Conservation (phyloP, 2,113 vertebrate genomes). For the Orycteropus afer region DNA sequence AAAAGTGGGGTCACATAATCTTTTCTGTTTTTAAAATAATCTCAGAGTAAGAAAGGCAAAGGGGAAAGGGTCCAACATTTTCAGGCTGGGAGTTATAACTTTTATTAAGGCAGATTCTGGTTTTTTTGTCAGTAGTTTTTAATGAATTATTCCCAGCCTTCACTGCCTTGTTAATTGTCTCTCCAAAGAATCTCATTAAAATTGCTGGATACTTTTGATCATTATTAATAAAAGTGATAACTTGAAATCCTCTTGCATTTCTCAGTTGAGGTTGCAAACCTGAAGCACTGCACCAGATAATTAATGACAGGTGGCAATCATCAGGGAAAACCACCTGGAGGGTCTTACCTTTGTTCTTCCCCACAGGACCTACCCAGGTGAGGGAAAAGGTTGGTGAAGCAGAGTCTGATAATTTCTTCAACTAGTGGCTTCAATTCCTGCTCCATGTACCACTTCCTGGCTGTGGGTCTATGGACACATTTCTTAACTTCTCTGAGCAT, state of each 20-base stretch:
- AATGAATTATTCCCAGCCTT: constrained; percentile 71
- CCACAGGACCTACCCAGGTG: background rate
- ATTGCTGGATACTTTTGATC: constrained; percentile 65
- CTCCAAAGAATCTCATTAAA: constrained; percentile 67
- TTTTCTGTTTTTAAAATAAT: background rate
- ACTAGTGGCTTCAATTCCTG: background rate
- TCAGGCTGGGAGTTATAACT: constrained; percentile 43
- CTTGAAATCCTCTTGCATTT: constrained; percentile 21
- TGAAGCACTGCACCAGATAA: background rate
- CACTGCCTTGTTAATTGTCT: constrained; percentile 66
- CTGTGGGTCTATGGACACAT: rapidly evolving
- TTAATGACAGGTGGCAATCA: background rate
- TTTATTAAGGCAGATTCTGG: constrained; percentile 53
- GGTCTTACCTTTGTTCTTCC: background rate
- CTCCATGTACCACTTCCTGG: background rate
- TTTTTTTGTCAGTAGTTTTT: constrained; percentile 53
- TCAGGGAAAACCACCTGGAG: background rate
- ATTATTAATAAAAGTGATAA: constrained; percentile 71
- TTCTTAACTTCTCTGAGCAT: background rate
- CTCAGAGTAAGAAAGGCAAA: background rate
- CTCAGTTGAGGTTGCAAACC: background rate
- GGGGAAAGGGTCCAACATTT: background rate
- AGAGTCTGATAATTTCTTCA: too few relatives aligned
- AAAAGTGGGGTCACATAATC: background rate
- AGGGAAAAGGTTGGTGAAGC: background rate